Percentiles rank a stretch among this genome's conserved stretches.
These are phyloP conservation scores for Numenius phaeopus DNA, from an alignment of 2,797 vertebrate genomes.

Conservation along the genomic window DNA sequence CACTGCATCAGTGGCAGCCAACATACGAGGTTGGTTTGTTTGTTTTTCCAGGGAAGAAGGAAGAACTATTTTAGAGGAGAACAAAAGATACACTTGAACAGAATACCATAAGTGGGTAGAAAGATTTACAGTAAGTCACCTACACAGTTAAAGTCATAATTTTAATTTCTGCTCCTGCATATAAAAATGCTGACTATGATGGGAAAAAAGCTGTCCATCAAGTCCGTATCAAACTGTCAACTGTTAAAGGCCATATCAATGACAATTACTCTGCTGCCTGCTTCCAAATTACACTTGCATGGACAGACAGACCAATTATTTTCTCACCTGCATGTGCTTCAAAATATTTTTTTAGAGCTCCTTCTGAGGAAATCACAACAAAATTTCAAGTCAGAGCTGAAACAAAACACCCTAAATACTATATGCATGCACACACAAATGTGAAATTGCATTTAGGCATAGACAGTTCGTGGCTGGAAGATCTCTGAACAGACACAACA, in stretches of 20 bases:
- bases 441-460: neutral
- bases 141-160: constrained; percentile 33
- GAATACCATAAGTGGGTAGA: neutral
- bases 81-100: neutral
- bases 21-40: neutral
- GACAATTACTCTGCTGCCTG: constrained; percentile 44
- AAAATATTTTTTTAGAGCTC: neutral
- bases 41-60: constrained; percentile 21
- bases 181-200: constrained; percentile 39
- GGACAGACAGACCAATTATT: neutral
- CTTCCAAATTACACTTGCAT: neutral
- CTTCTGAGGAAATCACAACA: neutral
- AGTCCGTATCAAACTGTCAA: constrained; percentile 18
- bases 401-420: neutral
- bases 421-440: neutral
- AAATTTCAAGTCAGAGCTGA: neutral
- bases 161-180: constrained; percentile 42
- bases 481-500: neutral
- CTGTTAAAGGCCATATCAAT: constrained; percentile 51
- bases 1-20: neutral
- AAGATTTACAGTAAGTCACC: constrained; percentile 33
- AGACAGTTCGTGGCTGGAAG: neutral
- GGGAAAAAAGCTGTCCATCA: constrained; percentile 42
- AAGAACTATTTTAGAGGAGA: constrained; percentile 39
- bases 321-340: neutral